Conservation (phyloP, 2,888 invertebrate genomes). For the Leptarthrus brevirostris region DNA sequence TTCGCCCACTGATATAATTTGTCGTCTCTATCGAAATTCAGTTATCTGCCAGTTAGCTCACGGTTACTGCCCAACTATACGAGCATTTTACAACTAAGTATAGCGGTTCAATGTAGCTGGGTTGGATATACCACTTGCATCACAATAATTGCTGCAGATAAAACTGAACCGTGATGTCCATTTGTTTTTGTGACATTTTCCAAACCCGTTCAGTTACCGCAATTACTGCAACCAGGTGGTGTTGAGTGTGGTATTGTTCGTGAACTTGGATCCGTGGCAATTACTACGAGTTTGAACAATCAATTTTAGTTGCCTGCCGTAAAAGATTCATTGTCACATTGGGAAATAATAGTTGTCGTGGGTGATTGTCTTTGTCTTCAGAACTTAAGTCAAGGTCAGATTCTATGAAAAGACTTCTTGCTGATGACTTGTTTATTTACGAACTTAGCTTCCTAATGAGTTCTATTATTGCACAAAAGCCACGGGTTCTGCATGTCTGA, state of each 20-base stretch:
- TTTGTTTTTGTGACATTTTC: conserved; percentile 32
- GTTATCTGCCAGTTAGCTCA: too few relatives aligned
- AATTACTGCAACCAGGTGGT: conserved; percentile 11
- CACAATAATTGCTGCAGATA: not conserved
- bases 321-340: not conserved
- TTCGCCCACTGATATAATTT: too few relatives aligned
- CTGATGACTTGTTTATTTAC: conserved; percentile 33
- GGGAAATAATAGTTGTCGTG: conserved; percentile 2
- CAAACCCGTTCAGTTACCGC: conserved; percentile 5
- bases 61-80: too few relatives aligned
- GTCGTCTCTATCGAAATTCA: too few relatives aligned
- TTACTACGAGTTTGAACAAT: conserved; percentile 16
- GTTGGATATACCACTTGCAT: too few relatives aligned
- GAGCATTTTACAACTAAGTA: too few relatives aligned
- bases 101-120: too few relatives aligned
- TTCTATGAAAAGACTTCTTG: not conserved
- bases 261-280: conserved; percentile 30
- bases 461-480: conserved; percentile 57
- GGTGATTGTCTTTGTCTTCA: not conserved
- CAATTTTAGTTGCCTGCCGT: not conserved
- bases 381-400: conserved; percentile 16
- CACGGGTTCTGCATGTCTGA: conserved; percentile 60
- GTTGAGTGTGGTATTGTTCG: not conserved
- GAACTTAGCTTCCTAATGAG: not conserved
- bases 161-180: not conserved